These are phyloP conservation scores for Sialia sialis DNA, from an alignment of 2,113 vertebrate species.

Conservation along the genomic window DNA sequence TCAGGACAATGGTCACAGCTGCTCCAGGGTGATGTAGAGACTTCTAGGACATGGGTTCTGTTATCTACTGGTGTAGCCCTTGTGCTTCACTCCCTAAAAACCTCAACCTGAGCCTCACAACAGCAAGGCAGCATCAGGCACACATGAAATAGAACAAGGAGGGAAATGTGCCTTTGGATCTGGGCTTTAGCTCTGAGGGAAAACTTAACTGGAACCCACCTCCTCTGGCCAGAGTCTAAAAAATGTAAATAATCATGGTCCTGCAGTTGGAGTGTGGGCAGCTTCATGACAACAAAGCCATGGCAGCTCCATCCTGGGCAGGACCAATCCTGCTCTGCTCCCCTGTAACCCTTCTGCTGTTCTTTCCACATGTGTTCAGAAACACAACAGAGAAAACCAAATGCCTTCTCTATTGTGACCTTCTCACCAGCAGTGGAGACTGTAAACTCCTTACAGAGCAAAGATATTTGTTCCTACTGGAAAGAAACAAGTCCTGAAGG, in stretches of 20 bases:
- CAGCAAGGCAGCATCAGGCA: neutral
- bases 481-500: neutral
- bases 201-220: neutral
- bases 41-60: neutral
- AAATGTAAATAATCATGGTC: neutral
- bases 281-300: neutral
- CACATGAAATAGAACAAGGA: neutral
- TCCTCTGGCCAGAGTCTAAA: neutral
- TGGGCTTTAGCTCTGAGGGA: neutral
- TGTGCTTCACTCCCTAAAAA: neutral
- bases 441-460: fast-evolving
- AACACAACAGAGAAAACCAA: neutral
- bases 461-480: neutral
- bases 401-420: neutral
- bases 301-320: fast-evolving
- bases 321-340: neutral
- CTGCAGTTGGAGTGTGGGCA: neutral
- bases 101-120: neutral
- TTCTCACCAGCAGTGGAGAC: neutral
- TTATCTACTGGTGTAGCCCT: neutral
- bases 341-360: neutral
- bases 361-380: neutral
- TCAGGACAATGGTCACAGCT: neutral
- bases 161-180: neutral
- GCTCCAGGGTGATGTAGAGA: neutral